These are phyloP conservation scores for Chalcis sispes DNA, from an alignment of 2,888 invertebrate species.

Conservation along the genomic window DNA sequence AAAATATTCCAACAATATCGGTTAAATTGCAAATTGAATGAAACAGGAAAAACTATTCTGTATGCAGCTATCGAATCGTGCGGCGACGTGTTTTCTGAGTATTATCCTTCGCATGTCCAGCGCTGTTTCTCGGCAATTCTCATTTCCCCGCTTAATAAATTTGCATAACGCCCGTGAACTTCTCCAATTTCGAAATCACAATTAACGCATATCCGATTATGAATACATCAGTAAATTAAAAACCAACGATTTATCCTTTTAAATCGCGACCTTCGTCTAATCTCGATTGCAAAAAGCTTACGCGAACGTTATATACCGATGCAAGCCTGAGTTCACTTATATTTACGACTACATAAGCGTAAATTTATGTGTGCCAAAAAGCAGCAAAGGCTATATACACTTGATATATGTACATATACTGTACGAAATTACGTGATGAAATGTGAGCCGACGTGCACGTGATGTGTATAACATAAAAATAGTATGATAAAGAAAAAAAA, in stretches of 20 bases:
- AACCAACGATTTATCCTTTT: slow-evolving; percentile 7
- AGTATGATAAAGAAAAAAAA: background rate
- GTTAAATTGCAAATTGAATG: background rate
- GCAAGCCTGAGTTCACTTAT: background rate
- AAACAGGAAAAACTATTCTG: no score
- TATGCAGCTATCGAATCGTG: no score
- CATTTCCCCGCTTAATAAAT: slow-evolving; percentile 32
- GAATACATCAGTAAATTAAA: slow-evolving; percentile 31
- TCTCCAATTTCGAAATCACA: slow-evolving; percentile 32
- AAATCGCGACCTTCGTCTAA: slow-evolving; percentile 18
- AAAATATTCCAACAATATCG: no score
- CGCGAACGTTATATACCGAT: background rate
- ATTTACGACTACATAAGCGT: no score
- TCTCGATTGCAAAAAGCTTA: slow-evolving; percentile 13
- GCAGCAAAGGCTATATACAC: no score
- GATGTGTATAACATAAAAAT: background rate
- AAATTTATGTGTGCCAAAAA: no score
- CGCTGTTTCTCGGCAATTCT: background rate
- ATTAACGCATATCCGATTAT: slow-evolving; percentile 48
- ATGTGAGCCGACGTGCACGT: slow-evolving; percentile 3
- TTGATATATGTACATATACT: no score
- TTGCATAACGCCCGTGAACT: slow-evolving; percentile 52
- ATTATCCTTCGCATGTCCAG: background rate
- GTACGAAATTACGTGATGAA: slow-evolving; percentile 44
- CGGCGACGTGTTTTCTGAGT: background rate